Percentiles rank a stretch among this genome's conserved stretches.
Evolutionary conservation across 2,113 vertebrate species (phyloP).

Genomic region (Lophotis ruficrista): DNA sequence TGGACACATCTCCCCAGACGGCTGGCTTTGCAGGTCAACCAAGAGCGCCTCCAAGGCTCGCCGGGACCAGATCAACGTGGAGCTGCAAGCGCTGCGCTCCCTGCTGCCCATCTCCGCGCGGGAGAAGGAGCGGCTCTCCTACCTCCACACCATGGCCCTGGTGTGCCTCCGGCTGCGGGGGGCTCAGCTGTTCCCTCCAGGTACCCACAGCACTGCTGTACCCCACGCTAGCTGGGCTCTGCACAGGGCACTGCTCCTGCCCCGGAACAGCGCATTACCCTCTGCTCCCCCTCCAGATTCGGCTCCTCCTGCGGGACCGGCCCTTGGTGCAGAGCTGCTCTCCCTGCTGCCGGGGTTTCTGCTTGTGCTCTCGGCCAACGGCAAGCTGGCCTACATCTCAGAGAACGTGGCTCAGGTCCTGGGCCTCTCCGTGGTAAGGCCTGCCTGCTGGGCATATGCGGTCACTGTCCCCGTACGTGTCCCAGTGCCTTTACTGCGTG

Average conservation of each 20-base stretch:
- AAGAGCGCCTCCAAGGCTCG: constrained; percentile 89
- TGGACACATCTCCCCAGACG: not conserved
- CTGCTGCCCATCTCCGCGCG: constrained; percentile 77
- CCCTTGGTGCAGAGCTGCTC: constrained; percentile 62
- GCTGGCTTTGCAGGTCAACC: constrained; percentile 81
- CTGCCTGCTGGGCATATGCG: not conserved
- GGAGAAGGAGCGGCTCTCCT: constrained; percentile 85
- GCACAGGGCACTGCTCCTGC: not conserved
- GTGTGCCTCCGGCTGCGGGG: constrained; percentile 82
- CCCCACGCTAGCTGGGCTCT: fast-evolving
- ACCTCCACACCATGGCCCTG: constrained; percentile 87
- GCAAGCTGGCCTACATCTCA: constrained; percentile 82
- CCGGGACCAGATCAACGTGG: constrained; percentile 84
- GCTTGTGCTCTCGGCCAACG: constrained; percentile 69
- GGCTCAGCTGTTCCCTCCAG: constrained; percentile 64
- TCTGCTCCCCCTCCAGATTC: not conserved
- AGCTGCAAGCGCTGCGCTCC: constrained; percentile 81
- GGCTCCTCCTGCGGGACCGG: not conserved
- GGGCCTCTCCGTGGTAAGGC: constrained; percentile 81
- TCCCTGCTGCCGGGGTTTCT: constrained; percentile 82
- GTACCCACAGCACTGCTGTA: not conserved
- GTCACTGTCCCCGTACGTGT: not conserved
- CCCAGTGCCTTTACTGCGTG: not conserved
- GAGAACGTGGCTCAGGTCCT: constrained; percentile 83
- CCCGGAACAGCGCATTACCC: not conserved